These are phyloP conservation scores for Antrozous pallidus DNA, from an alignment of 2,797 vertebrate genomes.

Conservation along the genomic window DNA sequence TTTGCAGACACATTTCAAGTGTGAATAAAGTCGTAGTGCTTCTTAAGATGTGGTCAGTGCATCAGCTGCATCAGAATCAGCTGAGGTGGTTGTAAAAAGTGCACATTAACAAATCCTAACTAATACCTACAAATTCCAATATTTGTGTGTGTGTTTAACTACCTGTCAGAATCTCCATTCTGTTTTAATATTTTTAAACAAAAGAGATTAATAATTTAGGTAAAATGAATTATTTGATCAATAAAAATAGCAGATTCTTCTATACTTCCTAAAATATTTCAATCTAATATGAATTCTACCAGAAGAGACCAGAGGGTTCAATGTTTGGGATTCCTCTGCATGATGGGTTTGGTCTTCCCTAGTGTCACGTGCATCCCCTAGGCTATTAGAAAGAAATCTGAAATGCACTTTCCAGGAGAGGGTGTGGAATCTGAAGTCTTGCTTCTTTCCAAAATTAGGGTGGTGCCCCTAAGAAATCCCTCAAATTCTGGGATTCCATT, in stretches of 20 bases:
- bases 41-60: background rate
- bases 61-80: background rate
- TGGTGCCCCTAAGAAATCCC: constrained; percentile 58
- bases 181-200: constrained; percentile 15
- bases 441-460: constrained; percentile 38
- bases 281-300: background rate
- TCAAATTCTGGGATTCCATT: constrained; percentile 52
- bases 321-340: background rate
- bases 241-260: background rate
- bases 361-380: background rate
- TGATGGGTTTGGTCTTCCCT: background rate
- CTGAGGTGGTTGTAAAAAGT: background rate
- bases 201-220: background rate
- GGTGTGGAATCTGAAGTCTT: constrained; percentile 38
- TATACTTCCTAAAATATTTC: background rate
- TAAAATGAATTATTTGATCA: background rate
- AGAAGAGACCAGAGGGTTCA: background rate
- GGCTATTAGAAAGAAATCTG: constrained; percentile 42
- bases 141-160: background rate
- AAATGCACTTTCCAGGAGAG: constrained; percentile 45
- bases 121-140: background rate
- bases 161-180: background rate
- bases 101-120: background rate
- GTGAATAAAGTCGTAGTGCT: background rate
- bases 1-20: background rate